Percentiles rank a stretch among this genome's conserved stretches.
These are phyloP conservation scores for Thamnophis sirtalis DNA, from an alignment of 2,113 vertebrate genomes.

Conservation along the genomic window DNA sequence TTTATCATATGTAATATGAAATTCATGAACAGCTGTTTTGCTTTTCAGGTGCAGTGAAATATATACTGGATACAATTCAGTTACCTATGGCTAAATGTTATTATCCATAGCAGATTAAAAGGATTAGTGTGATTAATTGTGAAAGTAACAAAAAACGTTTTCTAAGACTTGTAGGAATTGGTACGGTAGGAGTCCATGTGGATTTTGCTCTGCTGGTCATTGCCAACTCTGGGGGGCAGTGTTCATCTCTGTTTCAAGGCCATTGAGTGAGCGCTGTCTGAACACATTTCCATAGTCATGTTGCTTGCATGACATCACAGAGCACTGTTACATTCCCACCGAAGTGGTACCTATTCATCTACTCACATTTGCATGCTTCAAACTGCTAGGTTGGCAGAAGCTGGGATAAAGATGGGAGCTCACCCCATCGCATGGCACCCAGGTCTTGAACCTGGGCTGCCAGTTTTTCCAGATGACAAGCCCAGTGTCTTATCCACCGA, in stretches of 20 bases:
- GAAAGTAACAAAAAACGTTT: background rate
- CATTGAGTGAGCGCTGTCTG: background rate
- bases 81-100: background rate
- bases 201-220: background rate
- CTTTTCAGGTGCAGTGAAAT: background rate
- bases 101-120: background rate
- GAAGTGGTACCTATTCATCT: background rate
- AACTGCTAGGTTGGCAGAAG: background rate
- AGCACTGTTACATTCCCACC: background rate
- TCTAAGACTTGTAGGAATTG: background rate
- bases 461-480: background rate
- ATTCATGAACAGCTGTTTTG: background rate
- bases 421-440: background rate
- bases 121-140: background rate
- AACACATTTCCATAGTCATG: background rate
- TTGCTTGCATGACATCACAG: background rate
- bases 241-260: background rate
- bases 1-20: background rate
- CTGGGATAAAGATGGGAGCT: background rate
- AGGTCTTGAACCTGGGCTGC: background rate
- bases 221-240: background rate
- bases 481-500: background rate
- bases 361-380: background rate
- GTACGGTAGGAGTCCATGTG: background rate
- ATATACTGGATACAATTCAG: background rate